Evolutionary conservation across 2,797 vertebrate species (phyloP).

Genomic region (Lophotriccus pileatus): DNA sequence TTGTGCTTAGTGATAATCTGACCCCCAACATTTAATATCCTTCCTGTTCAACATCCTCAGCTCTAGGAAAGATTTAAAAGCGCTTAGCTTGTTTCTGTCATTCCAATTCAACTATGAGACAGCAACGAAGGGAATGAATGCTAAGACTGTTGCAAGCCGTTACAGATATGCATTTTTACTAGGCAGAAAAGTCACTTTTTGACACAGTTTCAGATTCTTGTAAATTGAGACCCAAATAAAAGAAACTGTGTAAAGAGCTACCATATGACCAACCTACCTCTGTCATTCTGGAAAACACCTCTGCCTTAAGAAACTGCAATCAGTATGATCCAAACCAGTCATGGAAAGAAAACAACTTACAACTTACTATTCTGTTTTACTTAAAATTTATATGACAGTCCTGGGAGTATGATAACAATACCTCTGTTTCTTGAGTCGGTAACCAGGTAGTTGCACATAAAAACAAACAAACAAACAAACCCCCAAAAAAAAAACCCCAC

Average conservation of each 20-base stretch:
- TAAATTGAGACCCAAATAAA: neutral
- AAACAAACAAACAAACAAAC: neutral
- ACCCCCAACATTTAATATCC: neutral
- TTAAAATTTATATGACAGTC: neutral
- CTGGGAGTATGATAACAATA: neutral
- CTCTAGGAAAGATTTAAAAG: constrained; percentile 4
- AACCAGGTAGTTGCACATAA: neutral
- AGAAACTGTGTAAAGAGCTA: neutral
- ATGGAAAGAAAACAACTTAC: neutral
- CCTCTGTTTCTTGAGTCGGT: neutral
- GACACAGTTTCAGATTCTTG: neutral
- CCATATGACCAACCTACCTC: neutral
- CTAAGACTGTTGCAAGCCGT: neutral
- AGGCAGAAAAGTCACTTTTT: neutral
- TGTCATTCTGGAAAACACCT: neutral
- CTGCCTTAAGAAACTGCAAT: neutral
- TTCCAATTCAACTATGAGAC: neutral
- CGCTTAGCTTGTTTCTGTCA: neutral
- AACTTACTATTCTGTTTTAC: neutral
- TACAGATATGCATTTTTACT: neutral
- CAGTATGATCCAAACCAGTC: neutral
- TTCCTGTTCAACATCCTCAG: constrained; percentile 11
- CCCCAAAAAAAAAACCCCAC: too few relatives aligned
- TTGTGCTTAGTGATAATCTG: neutral
- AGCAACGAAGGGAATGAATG: neutral